A percentile compares a stretch with the other conserved stretches of the same genome.
Evolutionary conservation across 1,140 invertebrate species (phyloP).

Genomic region (Atta colombica): DNA sequence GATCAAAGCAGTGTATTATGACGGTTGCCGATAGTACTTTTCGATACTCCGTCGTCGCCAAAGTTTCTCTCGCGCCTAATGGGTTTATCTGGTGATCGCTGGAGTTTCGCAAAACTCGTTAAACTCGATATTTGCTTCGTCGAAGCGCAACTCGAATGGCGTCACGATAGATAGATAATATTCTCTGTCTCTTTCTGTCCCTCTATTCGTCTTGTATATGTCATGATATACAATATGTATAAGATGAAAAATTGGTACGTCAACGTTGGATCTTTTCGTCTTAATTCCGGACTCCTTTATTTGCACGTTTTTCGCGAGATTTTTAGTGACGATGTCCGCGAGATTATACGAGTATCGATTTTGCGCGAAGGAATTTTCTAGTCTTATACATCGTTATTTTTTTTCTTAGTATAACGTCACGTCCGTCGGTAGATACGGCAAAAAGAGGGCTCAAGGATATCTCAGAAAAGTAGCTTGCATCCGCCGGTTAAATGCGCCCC

Average conservation of each 20-base stretch:
- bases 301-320: neutral
- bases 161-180: constrained; percentile 61
- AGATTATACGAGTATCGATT: constrained; percentile 39
- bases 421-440: constrained; percentile 24
- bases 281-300: constrained; percentile 16
- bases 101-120: constrained; percentile 59
- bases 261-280: neutral
- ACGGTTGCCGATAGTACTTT: constrained; percentile 46
- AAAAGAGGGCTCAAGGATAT: constrained; percentile 30
- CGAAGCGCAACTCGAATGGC: constrained; percentile 53
- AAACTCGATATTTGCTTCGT: constrained; percentile 59
- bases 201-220: constrained; percentile 28
- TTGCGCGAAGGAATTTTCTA: constrained; percentile 3
- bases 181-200: constrained; percentile 2
- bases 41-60: constrained; percentile 52
- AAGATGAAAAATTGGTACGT: neutral
- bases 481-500: constrained; percentile 50
- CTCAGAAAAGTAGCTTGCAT: neutral
- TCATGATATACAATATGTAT: neutral
- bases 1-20: constrained; percentile 20
- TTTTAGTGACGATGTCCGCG: constrained; percentile 15
- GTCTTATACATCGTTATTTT: neutral
- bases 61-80: constrained; percentile 50
- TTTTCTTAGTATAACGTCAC: constrained; percentile 7
- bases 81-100: constrained; percentile 57